Percentiles rank a stretch among this genome's conserved stretches.
These are phyloP conservation scores for Menidia menidia DNA, from an alignment of 2,797 vertebrate species.

Conservation along the genomic window DNA sequence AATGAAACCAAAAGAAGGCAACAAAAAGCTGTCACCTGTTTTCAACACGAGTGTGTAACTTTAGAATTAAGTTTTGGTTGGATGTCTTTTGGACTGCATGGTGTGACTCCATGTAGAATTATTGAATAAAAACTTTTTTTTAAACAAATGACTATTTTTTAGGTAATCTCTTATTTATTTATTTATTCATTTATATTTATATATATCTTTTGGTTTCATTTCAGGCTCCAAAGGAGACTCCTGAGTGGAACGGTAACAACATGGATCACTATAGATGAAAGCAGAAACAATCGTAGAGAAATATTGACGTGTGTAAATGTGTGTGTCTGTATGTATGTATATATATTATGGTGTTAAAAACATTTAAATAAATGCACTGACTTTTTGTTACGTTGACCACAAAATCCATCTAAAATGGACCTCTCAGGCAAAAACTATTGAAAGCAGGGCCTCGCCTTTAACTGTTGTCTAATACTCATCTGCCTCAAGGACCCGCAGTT, in stretches of 20 bases:
- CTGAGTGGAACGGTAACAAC: slow-evolving; percentile 39
- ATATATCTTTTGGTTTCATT: too few relatives aligned
- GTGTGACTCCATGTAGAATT: background rate
- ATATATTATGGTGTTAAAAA: too few relatives aligned
- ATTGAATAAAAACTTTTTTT: too few relatives aligned
- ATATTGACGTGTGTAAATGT: slow-evolving; percentile 39
- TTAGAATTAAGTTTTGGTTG: slow-evolving; percentile 46
- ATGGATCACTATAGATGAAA: slow-evolving; percentile 41
- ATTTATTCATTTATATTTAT: too few relatives aligned
- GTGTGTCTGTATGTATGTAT: too few relatives aligned
- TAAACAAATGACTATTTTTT: background rate
- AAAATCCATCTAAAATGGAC: background rate
- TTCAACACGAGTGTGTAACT: slow-evolving; percentile 26
- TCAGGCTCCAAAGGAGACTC: too few relatives aligned
- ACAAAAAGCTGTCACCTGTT: background rate
- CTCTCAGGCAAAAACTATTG: slow-evolving; percentile 5
- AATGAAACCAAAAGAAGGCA: too few relatives aligned
- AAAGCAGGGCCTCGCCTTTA: slow-evolving; percentile 1
- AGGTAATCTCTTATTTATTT: too few relatives aligned
- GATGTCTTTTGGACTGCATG: slow-evolving; percentile 26
- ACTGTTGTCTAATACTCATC: slow-evolving; percentile 41
- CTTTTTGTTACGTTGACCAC: background rate
- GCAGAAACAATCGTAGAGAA: slow-evolving; percentile 29
- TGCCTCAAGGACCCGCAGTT: slow-evolving; percentile 23
- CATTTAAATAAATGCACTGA: background rate